These are phyloP conservation scores for Omphaloscelis lunosa DNA, from an alignment of 2,888 invertebrate genomes.

Conservation along the genomic window DNA sequence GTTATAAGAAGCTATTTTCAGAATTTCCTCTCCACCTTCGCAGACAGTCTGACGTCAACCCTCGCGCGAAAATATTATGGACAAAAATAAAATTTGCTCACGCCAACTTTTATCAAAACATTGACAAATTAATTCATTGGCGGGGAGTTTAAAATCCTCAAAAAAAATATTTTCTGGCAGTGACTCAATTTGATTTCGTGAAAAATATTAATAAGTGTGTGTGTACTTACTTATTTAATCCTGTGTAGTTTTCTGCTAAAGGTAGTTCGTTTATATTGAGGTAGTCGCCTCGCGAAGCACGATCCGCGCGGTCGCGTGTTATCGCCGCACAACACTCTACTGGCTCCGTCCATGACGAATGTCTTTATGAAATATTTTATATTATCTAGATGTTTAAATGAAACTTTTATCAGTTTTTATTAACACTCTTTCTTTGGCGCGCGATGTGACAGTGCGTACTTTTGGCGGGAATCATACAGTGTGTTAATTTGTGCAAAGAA, in stretches of 20 bases:
- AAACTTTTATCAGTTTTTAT: slow-evolving; percentile 76
- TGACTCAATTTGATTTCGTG: slow-evolving; percentile 25
- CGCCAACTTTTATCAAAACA: slow-evolving; percentile 52
- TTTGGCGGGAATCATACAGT: slow-evolving; percentile 67
- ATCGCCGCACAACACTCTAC: slow-evolving; percentile 56
- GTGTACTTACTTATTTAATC: slow-evolving; percentile 56
- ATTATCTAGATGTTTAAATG: slow-evolving; percentile 77
- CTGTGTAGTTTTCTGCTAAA: slow-evolving; percentile 61
- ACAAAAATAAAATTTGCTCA: slow-evolving; percentile 49
- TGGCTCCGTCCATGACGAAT: slow-evolving; percentile 59
- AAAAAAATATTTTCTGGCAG: slow-evolving; percentile 35
- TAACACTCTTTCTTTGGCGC: slow-evolving; percentile 66
- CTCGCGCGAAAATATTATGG: slow-evolving; percentile 49
- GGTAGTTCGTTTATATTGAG: slow-evolving; percentile 54
- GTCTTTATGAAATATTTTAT: slow-evolving; percentile 69
- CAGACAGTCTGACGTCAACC: slow-evolving; percentile 64
- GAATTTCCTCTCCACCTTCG: slow-evolving; percentile 41
- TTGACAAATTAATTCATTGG: slow-evolving; percentile 37
- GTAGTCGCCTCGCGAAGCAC: slow-evolving; percentile 71
- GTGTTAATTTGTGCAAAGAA: slow-evolving; percentile 61
- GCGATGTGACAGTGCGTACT: slow-evolving; percentile 73
- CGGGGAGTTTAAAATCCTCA: slow-evolving; percentile 43
- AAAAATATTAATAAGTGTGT: slow-evolving; percentile 27
- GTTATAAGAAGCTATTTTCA: slow-evolving; percentile 49
- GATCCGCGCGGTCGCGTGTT: slow-evolving; percentile 77